Evolutionary conservation across 2,113 vertebrate species (phyloP).

Genomic region (Nanorana parkeri): DNA sequence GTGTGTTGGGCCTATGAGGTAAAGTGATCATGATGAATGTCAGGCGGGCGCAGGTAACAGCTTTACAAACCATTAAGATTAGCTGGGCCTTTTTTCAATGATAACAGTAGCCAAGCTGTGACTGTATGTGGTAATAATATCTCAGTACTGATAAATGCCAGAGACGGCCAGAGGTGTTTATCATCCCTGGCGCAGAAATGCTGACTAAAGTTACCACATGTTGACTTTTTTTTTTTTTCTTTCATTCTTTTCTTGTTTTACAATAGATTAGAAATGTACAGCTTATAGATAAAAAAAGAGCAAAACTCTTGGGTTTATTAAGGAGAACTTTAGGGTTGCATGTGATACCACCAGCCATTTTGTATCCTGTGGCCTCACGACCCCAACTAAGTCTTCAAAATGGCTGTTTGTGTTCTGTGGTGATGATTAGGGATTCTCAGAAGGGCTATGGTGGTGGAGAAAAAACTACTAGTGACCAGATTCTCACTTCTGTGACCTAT

Average conservation of each 20-base stretch:
- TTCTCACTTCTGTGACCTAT: too few species aligned
- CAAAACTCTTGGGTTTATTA: neutral
- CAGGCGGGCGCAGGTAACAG: slow-evolving; percentile 94
- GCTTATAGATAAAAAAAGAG: neutral
- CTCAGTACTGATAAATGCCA: slow-evolving; percentile 84
- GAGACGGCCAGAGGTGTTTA: slow-evolving; percentile 78
- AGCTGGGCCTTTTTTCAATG: slow-evolving; percentile 79
- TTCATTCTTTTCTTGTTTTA: slow-evolving; percentile 64
- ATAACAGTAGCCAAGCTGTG: slow-evolving; percentile 83
- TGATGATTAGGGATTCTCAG: too few species aligned
- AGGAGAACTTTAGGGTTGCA: neutral
- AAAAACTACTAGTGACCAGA: too few species aligned
- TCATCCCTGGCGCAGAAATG: slow-evolving; percentile 82
- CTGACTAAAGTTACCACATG: slow-evolving; percentile 87
- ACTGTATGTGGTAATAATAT: slow-evolving; percentile 87
- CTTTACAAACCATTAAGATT: slow-evolving; percentile 98
- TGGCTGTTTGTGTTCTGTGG: too few species aligned
- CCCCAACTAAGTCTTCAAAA: too few species aligned
- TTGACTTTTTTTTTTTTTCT: slow-evolving; percentile 74
- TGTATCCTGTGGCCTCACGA: too few species aligned
- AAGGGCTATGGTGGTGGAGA: too few species aligned
- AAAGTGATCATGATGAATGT: slow-evolving; percentile 97
- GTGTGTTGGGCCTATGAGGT: slow-evolving; percentile 82
- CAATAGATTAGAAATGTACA: slow-evolving; percentile 66
- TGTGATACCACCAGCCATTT: too few species aligned